These are phyloP conservation scores for Eulemur albifrons DNA, from an alignment of 2,797 vertebrate genomes.

Conservation along the genomic window DNA sequence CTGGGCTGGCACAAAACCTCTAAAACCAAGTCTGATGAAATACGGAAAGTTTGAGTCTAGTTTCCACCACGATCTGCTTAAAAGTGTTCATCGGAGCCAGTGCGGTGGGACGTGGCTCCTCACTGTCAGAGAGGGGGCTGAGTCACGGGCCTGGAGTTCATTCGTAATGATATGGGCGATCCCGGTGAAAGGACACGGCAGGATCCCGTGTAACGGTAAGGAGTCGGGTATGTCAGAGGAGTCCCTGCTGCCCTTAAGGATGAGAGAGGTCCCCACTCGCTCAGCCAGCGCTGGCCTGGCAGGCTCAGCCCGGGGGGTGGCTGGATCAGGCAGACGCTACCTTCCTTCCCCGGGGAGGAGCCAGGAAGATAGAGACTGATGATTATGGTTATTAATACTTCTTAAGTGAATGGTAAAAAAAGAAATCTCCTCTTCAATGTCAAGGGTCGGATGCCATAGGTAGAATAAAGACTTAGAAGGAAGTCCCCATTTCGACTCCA, in stretches of 20 bases:
- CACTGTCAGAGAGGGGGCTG: background rate
- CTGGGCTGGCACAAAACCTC: too few relatives aligned
- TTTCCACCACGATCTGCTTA: background rate
- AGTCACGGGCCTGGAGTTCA: background rate
- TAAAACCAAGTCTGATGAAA: background rate
- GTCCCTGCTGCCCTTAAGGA: background rate
- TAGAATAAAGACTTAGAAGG: background rate
- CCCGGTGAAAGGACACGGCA: background rate
- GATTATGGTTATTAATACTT: background rate
- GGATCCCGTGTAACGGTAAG: background rate
- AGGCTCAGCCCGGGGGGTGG: background rate
- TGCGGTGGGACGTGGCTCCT: background rate
- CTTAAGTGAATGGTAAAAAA: background rate
- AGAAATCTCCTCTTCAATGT: background rate
- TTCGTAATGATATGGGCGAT: background rate
- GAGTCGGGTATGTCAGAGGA: rapidly evolving
- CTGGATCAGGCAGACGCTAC: too few relatives aligned
- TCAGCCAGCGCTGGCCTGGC: background rate
- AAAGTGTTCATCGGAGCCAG: background rate
- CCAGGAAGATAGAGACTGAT: background rate
- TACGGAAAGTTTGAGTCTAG: background rate
- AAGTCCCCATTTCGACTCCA: background rate
- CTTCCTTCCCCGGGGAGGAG: background rate
- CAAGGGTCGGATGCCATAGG: background rate
- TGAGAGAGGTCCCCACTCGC: background rate